Evolutionary conservation across 2,113 vertebrate species (phyloP).

Genomic region (Cololabis saira): DNA sequence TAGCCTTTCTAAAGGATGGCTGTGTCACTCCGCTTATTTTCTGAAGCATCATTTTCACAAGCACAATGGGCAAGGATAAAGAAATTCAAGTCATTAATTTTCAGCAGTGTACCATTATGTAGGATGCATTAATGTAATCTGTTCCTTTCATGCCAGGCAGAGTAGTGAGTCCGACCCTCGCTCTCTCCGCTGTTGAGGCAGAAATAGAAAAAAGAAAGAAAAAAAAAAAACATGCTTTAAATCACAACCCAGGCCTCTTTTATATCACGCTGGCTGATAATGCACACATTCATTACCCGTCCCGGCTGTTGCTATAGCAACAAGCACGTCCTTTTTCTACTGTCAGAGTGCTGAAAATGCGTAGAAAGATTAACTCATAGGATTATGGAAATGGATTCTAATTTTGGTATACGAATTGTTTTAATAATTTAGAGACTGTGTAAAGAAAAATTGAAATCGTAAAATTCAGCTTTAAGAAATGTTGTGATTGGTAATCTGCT

Average conservation of each 20-base stretch:
- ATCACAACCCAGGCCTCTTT: slow-evolving; percentile 40
- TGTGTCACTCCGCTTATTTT: not conserved
- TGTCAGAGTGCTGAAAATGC: slow-evolving; percentile 29
- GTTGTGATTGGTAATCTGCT: not conserved
- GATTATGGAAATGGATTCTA: slow-evolving; percentile 70
- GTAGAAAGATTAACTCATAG: slow-evolving; percentile 66
- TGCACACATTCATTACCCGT: slow-evolving; percentile 61
- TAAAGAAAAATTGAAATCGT: slow-evolving; percentile 3
- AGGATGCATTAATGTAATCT: slow-evolving; percentile 99
- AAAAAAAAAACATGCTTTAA: slow-evolving; percentile 43
- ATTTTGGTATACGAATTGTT: slow-evolving; percentile 50
- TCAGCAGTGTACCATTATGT: slow-evolving; percentile 92
- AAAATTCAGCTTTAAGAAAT: not conserved
- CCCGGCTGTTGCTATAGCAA: slow-evolving; percentile 72
- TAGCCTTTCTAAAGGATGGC: slow-evolving; percentile 24
- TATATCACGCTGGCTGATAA: slow-evolving; percentile 65
- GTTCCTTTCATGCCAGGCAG: slow-evolving; percentile 98
- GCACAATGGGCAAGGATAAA: slow-evolving; percentile 7
- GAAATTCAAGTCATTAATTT: slow-evolving; percentile 7
- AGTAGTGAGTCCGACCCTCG: slow-evolving; percentile 93
- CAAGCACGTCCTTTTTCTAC: slow-evolving; percentile 48
- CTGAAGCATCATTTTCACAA: not conserved
- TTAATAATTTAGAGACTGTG: slow-evolving; percentile 43
- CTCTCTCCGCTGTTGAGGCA: slow-evolving; percentile 89
- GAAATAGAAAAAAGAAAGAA: slow-evolving; percentile 20